Base-by-base conservation (phyloP, 2,888 invertebrate species). In the Dasypolia templi region DNA sequence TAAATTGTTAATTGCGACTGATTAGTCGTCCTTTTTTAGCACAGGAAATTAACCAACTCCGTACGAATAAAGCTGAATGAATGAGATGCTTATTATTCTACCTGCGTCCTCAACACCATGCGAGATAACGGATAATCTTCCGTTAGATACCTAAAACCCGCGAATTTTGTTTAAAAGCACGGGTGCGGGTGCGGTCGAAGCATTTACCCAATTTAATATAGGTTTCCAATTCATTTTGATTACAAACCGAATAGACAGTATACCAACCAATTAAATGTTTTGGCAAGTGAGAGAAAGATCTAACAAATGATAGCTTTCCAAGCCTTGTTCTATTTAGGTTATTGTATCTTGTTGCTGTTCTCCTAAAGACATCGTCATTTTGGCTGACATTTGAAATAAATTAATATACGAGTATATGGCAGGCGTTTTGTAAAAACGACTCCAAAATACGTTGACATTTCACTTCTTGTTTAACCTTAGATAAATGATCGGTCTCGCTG, bases 11-110 rank as follows among this genome's bases (percentile, higher is more conserved):
- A 80, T 71, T 79, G 51, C 55, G 29, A 61, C 26, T 64, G 69
- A 71, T 80, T 68, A 64, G 84, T 53, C 7, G 29, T 44, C 4
- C 5, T 26, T 64, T 74, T 69, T 61, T 61, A 29, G 26, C 26
- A 19, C 51, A 59, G 46, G 42, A 70, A 55, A 63, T 82, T 35
- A 74, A 66, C 12, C 12, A n/a, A 22, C n/a, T 69, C 3, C 9
- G 5, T 61, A 32, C 32, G 17, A 58, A 77, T 72, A 42, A 59
- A 72, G 42, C 6, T 75, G 66, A 77, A 79, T 72, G 58, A 86
- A 75, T 61, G 39, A 32, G 22, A 44, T 62, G n/a, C 58, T 88
- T 81, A 82, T 77, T 85, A 89, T 87, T 87, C 83, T 44, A 82
- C 62, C 49, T 79, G 85, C 83, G 80, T 86, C 32, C 44, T 64